These are phyloP conservation scores for Allobates femoralis DNA, from an alignment of 2,797 vertebrate species.

Conservation along the genomic window DNA sequence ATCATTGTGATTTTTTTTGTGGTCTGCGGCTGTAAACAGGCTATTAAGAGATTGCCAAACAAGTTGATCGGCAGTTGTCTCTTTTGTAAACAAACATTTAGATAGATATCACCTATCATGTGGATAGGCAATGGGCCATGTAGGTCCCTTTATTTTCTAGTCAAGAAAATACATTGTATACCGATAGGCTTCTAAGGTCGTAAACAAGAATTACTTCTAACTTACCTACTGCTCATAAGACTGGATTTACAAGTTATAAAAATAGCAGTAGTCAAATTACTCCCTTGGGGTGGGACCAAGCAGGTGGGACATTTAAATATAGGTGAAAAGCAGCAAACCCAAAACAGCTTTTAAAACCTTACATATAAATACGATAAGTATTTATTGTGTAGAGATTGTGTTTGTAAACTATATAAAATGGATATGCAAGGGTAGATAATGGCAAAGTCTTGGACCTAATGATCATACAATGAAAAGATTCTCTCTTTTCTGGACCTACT, in stretches of 20 bases:
- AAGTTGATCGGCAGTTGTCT: no score
- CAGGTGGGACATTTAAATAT: background rate
- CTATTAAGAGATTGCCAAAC: no score
- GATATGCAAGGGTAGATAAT: no score
- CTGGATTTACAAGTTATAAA: slow-evolving; percentile 21
- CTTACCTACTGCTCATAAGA: background rate
- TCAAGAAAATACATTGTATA: background rate
- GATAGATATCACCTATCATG: no score
- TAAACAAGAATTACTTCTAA: background rate
- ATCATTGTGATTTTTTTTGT: no score
- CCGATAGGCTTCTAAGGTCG: background rate
- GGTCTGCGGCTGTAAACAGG: no score
- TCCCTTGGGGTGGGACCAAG: background rate
- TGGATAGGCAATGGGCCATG: no score
- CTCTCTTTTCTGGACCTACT: background rate
- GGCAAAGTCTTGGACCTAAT: no score
- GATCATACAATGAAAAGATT: background rate
- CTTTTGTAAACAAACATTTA: no score
- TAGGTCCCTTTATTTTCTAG: background rate
- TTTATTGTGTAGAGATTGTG: background rate
- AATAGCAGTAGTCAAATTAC: background rate
- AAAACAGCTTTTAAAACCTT: background rate
- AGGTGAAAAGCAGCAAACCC: background rate
- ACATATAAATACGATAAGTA: background rate
- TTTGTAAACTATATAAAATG: no score